Percentiles rank a stretch among this genome's conserved stretches.
Evolutionary conservation across 2,797 vertebrate species (phyloP).

Genomic region (Acipenser transmontanus): DNA sequence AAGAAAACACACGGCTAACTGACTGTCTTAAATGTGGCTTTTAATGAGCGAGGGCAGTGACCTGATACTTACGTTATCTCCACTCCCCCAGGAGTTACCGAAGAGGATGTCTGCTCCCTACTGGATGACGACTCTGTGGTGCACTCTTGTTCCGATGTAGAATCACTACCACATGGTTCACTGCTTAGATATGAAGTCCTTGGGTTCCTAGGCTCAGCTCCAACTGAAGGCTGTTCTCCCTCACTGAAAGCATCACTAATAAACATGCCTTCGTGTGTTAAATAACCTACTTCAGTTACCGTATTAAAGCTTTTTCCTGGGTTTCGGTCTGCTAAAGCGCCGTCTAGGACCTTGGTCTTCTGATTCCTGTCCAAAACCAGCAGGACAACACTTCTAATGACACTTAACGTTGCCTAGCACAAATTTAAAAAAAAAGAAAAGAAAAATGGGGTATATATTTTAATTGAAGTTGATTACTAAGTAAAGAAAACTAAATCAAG

Average conservation of each 20-base stretch:
- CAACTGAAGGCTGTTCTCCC: constrained; percentile 47
- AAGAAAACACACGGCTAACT: too few relatives aligned
- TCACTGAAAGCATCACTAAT: constrained; percentile 83
- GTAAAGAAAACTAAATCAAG: neutral
- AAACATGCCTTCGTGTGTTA: constrained; percentile 91
- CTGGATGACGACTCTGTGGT: constrained; percentile 71
- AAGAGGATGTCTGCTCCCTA: constrained; percentile 65
- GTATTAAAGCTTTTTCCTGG: constrained; percentile 39
- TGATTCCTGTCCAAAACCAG: constrained; percentile 83
- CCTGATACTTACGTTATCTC: constrained; percentile 66
- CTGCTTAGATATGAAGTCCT: constrained; percentile 53
- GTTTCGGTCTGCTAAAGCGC: constrained; percentile 41
- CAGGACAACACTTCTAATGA: constrained; percentile 79
- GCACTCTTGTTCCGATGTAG: constrained; percentile 62
- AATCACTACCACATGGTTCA: constrained; percentile 64
- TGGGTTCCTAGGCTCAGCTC: constrained; percentile 39
- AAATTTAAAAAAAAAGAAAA: constrained; percentile 5
- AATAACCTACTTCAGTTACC: constrained; percentile 85
- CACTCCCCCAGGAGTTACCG: constrained; percentile 49
- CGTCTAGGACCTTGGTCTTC: constrained; percentile 60
- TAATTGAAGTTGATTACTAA: neutral
- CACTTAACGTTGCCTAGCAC: constrained; percentile 72
- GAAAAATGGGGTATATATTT: neutral
- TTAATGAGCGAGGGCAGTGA: neutral
- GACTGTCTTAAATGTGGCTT: neutral